Evolutionary conservation across 1,140 invertebrate genomes (phyloP).

Genomic region (Kradibia gibbosae): DNA sequence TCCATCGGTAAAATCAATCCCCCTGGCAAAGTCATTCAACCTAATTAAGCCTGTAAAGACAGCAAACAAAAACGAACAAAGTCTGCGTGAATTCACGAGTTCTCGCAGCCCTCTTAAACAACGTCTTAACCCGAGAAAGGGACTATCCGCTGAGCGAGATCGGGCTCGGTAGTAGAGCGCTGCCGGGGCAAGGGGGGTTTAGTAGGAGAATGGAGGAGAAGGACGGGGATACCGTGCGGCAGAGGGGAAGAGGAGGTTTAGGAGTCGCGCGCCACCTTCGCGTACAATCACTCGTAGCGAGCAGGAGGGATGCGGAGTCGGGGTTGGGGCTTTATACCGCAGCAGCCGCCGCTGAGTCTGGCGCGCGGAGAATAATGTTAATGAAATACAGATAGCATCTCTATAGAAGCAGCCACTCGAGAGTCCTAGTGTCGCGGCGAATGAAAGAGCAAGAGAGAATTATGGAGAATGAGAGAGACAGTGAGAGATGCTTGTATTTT

Average conservation of each 20-base stretch:
- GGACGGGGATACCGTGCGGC: too few species aligned
- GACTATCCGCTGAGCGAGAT: too few species aligned
- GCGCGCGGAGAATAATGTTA: slow-evolving; percentile 71
- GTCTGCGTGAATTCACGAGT: not conserved
- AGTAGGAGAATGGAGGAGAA: too few species aligned
- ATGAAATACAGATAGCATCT: slow-evolving; percentile 74
- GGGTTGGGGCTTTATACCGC: slow-evolving; percentile 36
- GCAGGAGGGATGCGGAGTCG: not conserved
- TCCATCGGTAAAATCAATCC: slow-evolving; percentile 13
- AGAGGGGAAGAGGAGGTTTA: too few species aligned
- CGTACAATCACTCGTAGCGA: slow-evolving; percentile 10
- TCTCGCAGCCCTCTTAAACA: slow-evolving; percentile 26
- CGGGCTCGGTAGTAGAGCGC: too few species aligned
- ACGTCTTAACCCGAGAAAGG: slow-evolving; percentile 8
- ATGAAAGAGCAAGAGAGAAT: not conserved
- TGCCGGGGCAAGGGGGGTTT: too few species aligned
- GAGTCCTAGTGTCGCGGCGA: slow-evolving; percentile 31
- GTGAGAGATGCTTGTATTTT: slow-evolving; percentile 7
- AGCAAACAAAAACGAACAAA: not conserved
- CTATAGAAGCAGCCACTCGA: slow-evolving; percentile 62
- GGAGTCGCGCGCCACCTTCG: not conserved
- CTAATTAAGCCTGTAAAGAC: slow-evolving; percentile 1
- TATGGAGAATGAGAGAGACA: too few species aligned
- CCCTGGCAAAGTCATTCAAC: not conserved
- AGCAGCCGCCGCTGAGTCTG: slow-evolving; percentile 57